Conservation (phyloP, 2,797 vertebrate genomes). For the Ctenopoma kingsleyae region DNA sequence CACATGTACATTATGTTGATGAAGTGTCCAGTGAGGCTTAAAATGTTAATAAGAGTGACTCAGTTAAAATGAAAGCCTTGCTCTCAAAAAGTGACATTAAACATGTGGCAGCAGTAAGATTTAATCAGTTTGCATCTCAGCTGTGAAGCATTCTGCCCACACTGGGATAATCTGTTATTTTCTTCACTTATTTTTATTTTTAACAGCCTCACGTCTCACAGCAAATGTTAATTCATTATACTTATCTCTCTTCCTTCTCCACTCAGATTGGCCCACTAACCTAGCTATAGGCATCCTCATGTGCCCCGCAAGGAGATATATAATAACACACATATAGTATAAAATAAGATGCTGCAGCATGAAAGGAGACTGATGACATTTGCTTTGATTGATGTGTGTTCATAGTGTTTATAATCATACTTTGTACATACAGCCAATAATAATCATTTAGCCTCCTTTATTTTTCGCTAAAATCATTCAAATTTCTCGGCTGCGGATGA, state of each 20-base stretch:
- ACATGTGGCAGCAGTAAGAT: background rate
- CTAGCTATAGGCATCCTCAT: constrained; percentile 52
- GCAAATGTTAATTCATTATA: constrained; percentile 25
- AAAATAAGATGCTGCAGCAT: constrained; percentile 19
- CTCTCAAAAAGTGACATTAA: background rate
- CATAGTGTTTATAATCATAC: background rate
- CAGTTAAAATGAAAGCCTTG: background rate
- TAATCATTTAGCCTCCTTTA: constrained; percentile 1
- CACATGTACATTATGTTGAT: background rate
- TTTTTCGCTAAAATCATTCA: background rate
- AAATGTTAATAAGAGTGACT: background rate
- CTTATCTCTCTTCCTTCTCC: constrained; percentile 19
- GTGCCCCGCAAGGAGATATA: constrained; percentile 47
- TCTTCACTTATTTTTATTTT: constrained; percentile 14
- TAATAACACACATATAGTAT: constrained; percentile 19
- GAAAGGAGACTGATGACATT: constrained; percentile 43
- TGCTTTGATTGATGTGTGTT: background rate
- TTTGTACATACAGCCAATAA: background rate
- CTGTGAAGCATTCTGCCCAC: background rate
- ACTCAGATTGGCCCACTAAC: constrained; percentile 64
- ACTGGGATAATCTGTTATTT: background rate
- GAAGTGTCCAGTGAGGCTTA: background rate
- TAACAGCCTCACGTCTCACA: constrained; percentile 11
- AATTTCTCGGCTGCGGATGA: background rate
- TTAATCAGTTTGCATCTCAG: background rate